These are phyloP conservation scores for Hermodice carunculata DNA, from an alignment of 2,888 invertebrate species.

Conservation along the genomic window DNA sequence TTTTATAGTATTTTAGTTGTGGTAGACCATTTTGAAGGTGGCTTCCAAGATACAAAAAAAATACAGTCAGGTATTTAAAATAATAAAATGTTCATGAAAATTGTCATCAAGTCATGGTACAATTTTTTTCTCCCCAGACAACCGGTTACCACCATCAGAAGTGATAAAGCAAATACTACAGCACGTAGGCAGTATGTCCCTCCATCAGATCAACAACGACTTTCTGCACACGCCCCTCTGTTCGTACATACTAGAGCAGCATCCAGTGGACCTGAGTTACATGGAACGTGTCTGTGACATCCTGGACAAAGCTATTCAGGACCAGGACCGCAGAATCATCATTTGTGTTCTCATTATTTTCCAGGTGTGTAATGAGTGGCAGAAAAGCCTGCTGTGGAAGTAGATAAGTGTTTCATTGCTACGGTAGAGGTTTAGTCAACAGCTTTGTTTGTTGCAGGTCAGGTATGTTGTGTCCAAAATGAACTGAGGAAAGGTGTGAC, in stretches of 20 bases:
- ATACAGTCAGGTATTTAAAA: no score
- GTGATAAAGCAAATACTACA: constrained; percentile 59
- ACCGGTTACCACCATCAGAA: constrained; percentile 36
- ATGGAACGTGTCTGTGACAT: constrained; percentile 61
- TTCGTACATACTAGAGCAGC: constrained; percentile 52
- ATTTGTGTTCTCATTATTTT: constrained; percentile 61
- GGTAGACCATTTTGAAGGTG: no score
- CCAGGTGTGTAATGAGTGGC: constrained; percentile 50
- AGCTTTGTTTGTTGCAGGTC: no score
- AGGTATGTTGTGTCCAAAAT: no score
- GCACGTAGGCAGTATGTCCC: constrained; percentile 66
- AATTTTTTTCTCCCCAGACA: no score
- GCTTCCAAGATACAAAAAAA: no score
- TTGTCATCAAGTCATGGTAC: no score
- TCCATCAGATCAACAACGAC: constrained; percentile 63
- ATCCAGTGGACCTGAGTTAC: constrained; percentile 56
- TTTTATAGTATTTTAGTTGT: no score
- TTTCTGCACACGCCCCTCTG: constrained; percentile 52
- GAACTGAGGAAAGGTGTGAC: no score
- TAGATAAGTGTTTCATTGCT: no score
- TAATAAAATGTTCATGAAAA: no score
- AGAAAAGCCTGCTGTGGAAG: neutral
- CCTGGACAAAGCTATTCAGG: constrained; percentile 55
- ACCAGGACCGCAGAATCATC: constrained; percentile 54
- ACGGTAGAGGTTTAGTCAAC: no score